phyloP scores from a whole-genome alignment of 2,797 vertebrate species.

The Dicrostonyx torquatus region DNA sequence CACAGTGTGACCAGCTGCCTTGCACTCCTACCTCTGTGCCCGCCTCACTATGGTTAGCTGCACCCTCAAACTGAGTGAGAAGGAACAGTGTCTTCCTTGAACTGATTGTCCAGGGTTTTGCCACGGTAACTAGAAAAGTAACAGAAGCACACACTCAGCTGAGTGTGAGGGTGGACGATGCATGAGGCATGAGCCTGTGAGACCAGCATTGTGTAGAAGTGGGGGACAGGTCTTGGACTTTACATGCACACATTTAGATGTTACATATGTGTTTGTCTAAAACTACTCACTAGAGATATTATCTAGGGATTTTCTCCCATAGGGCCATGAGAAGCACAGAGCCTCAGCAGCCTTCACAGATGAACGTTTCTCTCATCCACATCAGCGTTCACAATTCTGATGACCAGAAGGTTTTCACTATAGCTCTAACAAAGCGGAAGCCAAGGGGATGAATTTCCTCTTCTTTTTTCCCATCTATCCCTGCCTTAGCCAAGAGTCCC shows the following conservation, averaged over 20 bases:
- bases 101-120: neutral
- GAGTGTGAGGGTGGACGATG: neutral
- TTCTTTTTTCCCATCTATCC: neutral
- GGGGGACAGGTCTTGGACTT: neutral
- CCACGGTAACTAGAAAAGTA: neutral
- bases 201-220: neutral
- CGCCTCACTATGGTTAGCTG: neutral
- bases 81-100: neutral
- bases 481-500: neutral
- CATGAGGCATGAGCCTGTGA: neutral
- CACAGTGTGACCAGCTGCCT: neutral
- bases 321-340: neutral
- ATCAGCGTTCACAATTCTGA: neutral
- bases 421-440: neutral
- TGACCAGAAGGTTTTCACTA: neutral
- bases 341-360: too few relatives aligned
- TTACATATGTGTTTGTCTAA: neutral
- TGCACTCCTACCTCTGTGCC: neutral
- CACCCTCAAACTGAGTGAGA: neutral
- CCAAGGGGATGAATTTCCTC: neutral
- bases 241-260: neutral
- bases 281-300: neutral
- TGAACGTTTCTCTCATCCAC: neutral
- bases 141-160: neutral
- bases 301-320: neutral